These are phyloP conservation scores for Mimas tiliae DNA, from an alignment of 2,888 invertebrate genomes.

Conservation along the genomic window DNA sequence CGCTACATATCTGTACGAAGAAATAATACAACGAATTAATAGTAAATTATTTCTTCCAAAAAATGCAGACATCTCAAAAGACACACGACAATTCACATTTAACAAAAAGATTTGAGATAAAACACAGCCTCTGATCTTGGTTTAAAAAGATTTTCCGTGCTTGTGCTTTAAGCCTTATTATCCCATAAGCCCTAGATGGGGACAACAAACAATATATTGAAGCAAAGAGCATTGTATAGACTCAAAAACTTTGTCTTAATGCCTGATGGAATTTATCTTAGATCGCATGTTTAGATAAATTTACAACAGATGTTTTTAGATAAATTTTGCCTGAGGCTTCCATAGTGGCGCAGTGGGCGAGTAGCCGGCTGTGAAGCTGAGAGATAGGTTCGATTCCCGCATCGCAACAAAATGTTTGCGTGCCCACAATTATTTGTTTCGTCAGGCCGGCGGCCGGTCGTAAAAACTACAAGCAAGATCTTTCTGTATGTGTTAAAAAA, in stretches of 20 bases:
- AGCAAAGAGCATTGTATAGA: background rate
- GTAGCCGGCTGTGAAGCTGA: too few relatives aligned
- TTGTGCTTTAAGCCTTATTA: background rate
- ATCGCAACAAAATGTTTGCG: too few relatives aligned
- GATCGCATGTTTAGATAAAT: background rate
- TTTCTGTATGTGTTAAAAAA: too few relatives aligned
- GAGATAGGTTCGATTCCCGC: too few relatives aligned
- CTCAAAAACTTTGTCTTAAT: background rate
- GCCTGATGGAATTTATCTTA: background rate
- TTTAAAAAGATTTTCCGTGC: conserved; percentile 17
- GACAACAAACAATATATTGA: conserved; percentile 6
- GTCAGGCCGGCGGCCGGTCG: too few relatives aligned
- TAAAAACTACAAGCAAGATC: too few relatives aligned
- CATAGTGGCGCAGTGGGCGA: too few relatives aligned
- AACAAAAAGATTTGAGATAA: background rate
- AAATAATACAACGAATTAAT: too few relatives aligned
- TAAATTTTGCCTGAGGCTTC: too few relatives aligned
- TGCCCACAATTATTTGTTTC: too few relatives aligned
- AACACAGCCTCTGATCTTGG: background rate
- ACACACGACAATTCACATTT: too few relatives aligned
- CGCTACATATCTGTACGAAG: too few relatives aligned
- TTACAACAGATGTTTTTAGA: background rate
- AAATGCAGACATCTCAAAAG: background rate
- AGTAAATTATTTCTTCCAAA: background rate
- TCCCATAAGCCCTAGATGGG: background rate